Evolutionary conservation across 2,797 vertebrate species (phyloP).

Genomic region (Lepidocolaptes lacrymiger): DNA sequence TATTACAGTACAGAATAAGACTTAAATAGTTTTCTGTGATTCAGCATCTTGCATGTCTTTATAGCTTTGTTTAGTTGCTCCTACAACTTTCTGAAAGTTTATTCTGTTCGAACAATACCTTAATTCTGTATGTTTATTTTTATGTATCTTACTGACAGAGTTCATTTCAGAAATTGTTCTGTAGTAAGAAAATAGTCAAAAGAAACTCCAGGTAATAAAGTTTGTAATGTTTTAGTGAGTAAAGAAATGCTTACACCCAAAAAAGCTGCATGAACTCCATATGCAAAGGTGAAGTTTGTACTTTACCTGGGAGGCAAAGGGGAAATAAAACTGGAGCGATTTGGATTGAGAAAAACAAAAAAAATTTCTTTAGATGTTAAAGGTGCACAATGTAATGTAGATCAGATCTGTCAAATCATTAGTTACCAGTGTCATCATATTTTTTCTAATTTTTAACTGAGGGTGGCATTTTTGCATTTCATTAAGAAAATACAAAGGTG

Average conservation of each 20-base stretch:
- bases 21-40: not conserved
- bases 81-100: not conserved
- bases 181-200: not conserved
- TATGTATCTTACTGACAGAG: not conserved
- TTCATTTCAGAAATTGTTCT: not conserved
- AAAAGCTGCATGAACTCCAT: not conserved
- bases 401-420: not conserved
- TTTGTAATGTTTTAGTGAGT: not conserved
- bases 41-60: not conserved
- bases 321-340: not conserved
- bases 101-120: not conserved
- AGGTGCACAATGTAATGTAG: not conserved
- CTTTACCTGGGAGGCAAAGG: not conserved
- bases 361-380: not conserved
- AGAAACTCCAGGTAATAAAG: not conserved
- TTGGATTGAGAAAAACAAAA: not conserved
- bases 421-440: not conserved
- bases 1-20: constrained; percentile 47
- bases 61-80: not conserved
- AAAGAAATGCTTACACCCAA: not conserved
- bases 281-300: not conserved
- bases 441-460: not conserved
- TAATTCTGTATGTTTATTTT: not conserved
- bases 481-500: not conserved
- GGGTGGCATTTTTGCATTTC: not conserved